These are phyloP conservation scores for Ovis aries DNA, from an alignment of 2,113 vertebrate species.

Conservation along the genomic window ARS-UI_Ramb_v3.0 NC_056080.1:55533001-55533500, in stretches of 20 bases:
- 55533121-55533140: neutral
- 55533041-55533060: neutral
- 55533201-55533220: neutral
- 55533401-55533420: neutral
- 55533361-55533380: neutral
- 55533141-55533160: neutral
- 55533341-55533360: neutral
- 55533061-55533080: neutral
- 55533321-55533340: neutral
- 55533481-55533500: neutral
- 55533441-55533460: neutral
- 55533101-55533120: neutral
- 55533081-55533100: neutral
- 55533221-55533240: neutral
- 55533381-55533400: neutral
- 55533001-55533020: neutral
- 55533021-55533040: constrained; percentile 7
- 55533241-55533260: neutral
- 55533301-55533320: constrained; percentile 22
- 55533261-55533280: neutral
- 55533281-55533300: neutral
- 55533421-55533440: neutral
- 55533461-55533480: neutral
- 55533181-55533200: neutral
- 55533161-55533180: neutral